Base-by-base conservation (phyloP, 2,113 vertebrate genomes). In the Okapia johnstoni region DNA sequence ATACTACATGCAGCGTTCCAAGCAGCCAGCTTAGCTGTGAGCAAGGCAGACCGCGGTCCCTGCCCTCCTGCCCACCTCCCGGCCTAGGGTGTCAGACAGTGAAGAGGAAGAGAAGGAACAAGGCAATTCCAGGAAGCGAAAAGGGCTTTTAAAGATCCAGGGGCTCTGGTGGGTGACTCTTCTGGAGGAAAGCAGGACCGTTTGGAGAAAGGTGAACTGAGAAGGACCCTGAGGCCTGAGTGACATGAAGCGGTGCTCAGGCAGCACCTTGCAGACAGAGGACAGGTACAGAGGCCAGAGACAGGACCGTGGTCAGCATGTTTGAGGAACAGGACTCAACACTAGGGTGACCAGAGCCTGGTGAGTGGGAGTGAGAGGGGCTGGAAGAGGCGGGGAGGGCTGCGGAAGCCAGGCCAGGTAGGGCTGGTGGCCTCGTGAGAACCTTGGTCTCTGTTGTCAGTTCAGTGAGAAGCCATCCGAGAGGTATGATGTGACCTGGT, bases 271-370 rank as follows among this genome's bases (percentile, higher is more conserved):
- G 77, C 8, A 5, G 63, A 19, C 60, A 36, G 86, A 80, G 90
- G 50, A 77, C 36, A 61, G 30, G 33, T 83, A 16, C 19, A 28
- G 28, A 43, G 43, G 60, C 36, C 26, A 40, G 48, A 57, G 86
- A 6, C 19, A 21, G 55, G 55, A 25, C 3, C 0, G 0, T 14
- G 19, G n/a, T 8, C 14, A 19, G 88, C 17, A 5, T 8, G 4
- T 61, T 10, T 48, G 28, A 66, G 90, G 54, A 85, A 33, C 7
- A 36, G 57, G 5, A 26, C 55, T 30, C 15, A 84, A 84, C 60
- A 12, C 55, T 54, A 13, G 43, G 36, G 61, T 63, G 60, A 36
- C 40, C 1, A 2, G 9, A 25, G 43, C 5, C 0, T 9, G 33
- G 40, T 16, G 40, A 23, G 46, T 15, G 5, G 46, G 16, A 23